A percentile compares a stretch with the other conserved stretches of the same genome.
Evolutionary conservation across 1,140 invertebrate species (phyloP).

Genomic region (Sesamia nonagrioides): DNA sequence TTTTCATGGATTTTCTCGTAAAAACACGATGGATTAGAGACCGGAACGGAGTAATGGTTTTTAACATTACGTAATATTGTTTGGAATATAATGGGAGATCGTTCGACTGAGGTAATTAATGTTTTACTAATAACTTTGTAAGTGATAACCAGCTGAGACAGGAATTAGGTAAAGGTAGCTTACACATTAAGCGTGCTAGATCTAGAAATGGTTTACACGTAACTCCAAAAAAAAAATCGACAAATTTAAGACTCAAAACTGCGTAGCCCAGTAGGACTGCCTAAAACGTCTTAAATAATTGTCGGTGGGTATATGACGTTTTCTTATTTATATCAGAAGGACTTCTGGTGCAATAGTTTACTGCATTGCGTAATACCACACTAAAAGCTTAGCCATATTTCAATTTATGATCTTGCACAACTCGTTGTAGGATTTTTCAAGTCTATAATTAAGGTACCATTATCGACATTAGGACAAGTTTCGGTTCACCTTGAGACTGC

Average conservation of each 20-base stretch:
- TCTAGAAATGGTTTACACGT: too few species aligned
- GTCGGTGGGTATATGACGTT: too few species aligned
- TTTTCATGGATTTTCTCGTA: slow-evolving; percentile 42
- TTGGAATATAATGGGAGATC: neutral
- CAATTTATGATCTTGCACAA: neutral
- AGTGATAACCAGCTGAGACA: neutral
- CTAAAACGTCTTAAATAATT: too few species aligned
- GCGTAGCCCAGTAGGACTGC: too few species aligned
- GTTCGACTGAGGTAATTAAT: slow-evolving; percentile 16
- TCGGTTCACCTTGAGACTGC: neutral
- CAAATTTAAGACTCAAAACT: too few species aligned
- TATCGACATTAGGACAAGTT: neutral
- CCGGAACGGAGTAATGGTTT: slow-evolving; percentile 31
- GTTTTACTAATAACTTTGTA: slow-evolving; percentile 25
- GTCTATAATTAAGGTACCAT: neutral
- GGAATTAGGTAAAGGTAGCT: neutral
- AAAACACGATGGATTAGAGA: slow-evolving; percentile 39
- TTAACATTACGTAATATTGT: slow-evolving; percentile 38
- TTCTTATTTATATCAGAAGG: too few species aligned
- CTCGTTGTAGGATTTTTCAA: neutral
- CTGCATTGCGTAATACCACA: too few species aligned
- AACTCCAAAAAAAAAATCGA: too few species aligned
- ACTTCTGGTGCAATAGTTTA: too few species aligned
- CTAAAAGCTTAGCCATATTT: neutral
- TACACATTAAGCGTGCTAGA: too few species aligned